Percentiles rank a stretch among this genome's conserved stretches.
phyloP scores from a whole-genome alignment of 2,888 invertebrate genomes.

The Cephonodes hylas region DNA sequence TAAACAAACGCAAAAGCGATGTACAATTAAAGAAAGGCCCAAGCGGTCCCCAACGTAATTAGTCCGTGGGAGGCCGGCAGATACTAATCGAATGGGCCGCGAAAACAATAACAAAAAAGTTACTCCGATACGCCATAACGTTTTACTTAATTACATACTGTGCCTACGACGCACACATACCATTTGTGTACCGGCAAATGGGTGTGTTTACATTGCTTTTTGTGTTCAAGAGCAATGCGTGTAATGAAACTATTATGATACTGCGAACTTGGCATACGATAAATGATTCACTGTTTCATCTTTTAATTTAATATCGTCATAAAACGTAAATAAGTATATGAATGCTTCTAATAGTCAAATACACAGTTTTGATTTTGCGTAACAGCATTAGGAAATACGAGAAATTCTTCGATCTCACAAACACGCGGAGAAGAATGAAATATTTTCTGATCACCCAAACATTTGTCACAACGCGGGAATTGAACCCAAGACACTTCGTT shows the following conservation, averaged over 20 bases:
- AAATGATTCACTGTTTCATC: too few relatives aligned
- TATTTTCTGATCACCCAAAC: too few relatives aligned
- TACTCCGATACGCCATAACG: slow-evolving; percentile 14
- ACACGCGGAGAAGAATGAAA: too few relatives aligned
- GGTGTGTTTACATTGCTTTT: background rate
- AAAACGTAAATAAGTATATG: too few relatives aligned
- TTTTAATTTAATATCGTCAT: too few relatives aligned
- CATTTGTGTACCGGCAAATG: background rate
- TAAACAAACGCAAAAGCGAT: background rate
- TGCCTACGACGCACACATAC: background rate
- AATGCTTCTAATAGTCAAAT: too few relatives aligned
- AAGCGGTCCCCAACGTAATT: slow-evolving; percentile 47
- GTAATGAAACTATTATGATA: background rate
- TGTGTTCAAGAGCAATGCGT: background rate
- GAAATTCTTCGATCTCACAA: too few relatives aligned
- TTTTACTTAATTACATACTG: background rate
- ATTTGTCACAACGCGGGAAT: too few relatives aligned
- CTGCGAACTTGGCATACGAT: background rate
- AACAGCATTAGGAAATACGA: too few relatives aligned
- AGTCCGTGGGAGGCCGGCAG: slow-evolving; percentile 56
- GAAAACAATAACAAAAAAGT: slow-evolving; percentile 59
- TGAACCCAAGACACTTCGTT: too few relatives aligned
- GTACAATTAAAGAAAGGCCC: slow-evolving; percentile 34
- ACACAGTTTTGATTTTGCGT: too few relatives aligned
- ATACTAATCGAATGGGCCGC: slow-evolving; percentile 52